Conservation (phyloP, 2,113 vertebrate species). For the Pungitius pungitius region DNA sequence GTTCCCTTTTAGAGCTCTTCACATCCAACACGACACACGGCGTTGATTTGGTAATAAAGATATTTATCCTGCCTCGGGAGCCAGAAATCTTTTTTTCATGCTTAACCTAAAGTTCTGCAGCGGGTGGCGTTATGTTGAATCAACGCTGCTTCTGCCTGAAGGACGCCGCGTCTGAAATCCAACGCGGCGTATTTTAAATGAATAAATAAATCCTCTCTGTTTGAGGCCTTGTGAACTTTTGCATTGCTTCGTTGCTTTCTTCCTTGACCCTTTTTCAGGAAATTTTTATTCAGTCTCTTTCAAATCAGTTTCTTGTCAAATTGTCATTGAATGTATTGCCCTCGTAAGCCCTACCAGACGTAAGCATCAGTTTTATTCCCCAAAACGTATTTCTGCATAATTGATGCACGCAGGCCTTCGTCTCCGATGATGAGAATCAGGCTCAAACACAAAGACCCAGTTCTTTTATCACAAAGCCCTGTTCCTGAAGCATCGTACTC, state of each 20-base stretch:
- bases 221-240: no score
- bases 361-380: slow-evolving; percentile 28
- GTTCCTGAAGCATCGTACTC: no score
- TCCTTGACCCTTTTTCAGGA: no score
- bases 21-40: neutral
- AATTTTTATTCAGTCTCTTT: neutral
- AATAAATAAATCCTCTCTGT: no score
- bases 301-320: neutral
- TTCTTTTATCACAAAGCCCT: neutral
- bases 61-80: no score
- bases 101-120: no score
- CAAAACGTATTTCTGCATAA: slow-evolving; percentile 33
- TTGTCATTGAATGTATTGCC: neutral
- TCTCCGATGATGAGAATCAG: slow-evolving; percentile 46
- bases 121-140: neutral
- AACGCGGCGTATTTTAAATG: no score
- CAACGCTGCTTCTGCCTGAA: neutral
- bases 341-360: neutral
- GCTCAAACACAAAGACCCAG: slow-evolving; percentile 27
- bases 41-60: neutral
- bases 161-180: no score
- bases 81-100: no score
- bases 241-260: neutral
- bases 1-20: slow-evolving; percentile 12
- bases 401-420: slow-evolving; percentile 55